These are phyloP conservation scores for Himantopus leucocephalus DNA, from an alignment of 2,113 vertebrate species.

Conservation along the genomic window DNA sequence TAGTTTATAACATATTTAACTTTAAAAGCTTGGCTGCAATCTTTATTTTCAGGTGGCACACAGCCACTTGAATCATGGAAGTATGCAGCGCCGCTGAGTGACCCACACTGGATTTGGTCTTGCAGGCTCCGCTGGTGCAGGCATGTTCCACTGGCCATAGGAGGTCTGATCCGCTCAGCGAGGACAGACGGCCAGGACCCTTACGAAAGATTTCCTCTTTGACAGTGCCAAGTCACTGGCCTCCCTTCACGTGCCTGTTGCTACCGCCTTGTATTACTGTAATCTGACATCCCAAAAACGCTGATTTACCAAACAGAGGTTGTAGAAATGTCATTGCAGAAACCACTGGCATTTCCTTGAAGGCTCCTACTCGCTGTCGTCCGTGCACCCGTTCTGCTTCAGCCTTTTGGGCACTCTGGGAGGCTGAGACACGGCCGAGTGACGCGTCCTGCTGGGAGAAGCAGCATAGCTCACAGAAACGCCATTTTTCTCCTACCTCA, in stretches of 20 bases:
- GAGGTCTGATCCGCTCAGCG: not conserved
- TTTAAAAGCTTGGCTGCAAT: conserved; percentile 1
- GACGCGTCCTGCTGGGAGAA: not conserved
- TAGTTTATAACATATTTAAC: conserved; percentile 37
- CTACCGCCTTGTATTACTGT: not conserved
- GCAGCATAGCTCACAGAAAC: not conserved
- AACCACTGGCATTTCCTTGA: not conserved
- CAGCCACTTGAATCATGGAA: not conserved
- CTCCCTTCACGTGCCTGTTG: not conserved
- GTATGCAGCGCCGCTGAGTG: not conserved
- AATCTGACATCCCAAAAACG: conserved; percentile 13
- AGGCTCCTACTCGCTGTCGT: not conserved
- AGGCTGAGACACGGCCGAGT: not conserved
- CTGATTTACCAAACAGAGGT: not conserved
- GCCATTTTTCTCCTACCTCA: conserved; percentile 56
- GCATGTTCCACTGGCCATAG: not conserved
- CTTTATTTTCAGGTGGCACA: not conserved
- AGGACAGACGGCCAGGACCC: not conserved
- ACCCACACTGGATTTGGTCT: not conserved
- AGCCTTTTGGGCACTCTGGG: not conserved
- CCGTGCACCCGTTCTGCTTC: not conserved
- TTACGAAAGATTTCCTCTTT: not conserved
- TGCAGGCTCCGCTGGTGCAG: not conserved
- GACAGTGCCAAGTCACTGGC: not conserved
- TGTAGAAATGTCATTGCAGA: not conserved